These are phyloP conservation scores for Passer domesticus DNA, from an alignment of 2,113 vertebrate genomes.

Conservation along the genomic window DNA sequence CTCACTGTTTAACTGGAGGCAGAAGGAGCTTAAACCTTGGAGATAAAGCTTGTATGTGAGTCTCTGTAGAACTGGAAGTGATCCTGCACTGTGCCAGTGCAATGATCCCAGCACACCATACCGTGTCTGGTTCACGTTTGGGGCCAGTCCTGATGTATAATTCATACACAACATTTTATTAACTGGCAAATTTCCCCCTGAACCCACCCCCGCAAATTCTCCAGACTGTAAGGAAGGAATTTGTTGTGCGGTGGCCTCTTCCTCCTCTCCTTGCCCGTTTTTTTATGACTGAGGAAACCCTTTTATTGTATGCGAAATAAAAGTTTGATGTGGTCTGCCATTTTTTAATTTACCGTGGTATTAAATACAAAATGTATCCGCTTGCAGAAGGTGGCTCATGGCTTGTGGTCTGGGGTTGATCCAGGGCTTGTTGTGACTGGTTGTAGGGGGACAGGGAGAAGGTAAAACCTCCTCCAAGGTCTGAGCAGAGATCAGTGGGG, in stretches of 20 bases:
- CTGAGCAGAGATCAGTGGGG: neutral
- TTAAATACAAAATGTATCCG: constrained; percentile 47
- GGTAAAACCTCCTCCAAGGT: neutral
- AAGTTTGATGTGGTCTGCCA: constrained; percentile 58
- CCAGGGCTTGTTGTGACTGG: neutral
- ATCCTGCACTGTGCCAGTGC: neutral
- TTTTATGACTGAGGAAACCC: constrained; percentile 60
- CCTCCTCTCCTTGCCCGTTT: constrained; percentile 33
- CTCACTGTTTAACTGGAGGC: neutral
- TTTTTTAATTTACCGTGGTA: constrained; percentile 59
- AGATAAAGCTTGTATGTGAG: constrained; percentile 30
- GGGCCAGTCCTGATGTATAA: constrained; percentile 18
- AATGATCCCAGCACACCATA: constrained; percentile 32
- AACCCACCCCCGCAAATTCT: constrained; percentile 20
- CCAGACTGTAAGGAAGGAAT: constrained; percentile 50
- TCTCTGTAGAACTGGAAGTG: neutral
- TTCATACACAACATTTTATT: constrained; percentile 54
- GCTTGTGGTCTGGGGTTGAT: constrained; percentile 40
- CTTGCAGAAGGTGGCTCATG: constrained; percentile 25
- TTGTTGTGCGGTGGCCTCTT: constrained; percentile 58
- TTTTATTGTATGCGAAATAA: constrained; percentile 56
- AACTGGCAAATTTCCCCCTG: constrained; percentile 58
- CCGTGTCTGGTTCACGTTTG: constrained; percentile 50
- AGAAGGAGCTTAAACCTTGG: constrained; percentile 18
- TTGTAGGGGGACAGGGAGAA: neutral